phyloP scores from a whole-genome alignment of 2,888 invertebrate genomes.

The Dastarcus helophoroides region DNA sequence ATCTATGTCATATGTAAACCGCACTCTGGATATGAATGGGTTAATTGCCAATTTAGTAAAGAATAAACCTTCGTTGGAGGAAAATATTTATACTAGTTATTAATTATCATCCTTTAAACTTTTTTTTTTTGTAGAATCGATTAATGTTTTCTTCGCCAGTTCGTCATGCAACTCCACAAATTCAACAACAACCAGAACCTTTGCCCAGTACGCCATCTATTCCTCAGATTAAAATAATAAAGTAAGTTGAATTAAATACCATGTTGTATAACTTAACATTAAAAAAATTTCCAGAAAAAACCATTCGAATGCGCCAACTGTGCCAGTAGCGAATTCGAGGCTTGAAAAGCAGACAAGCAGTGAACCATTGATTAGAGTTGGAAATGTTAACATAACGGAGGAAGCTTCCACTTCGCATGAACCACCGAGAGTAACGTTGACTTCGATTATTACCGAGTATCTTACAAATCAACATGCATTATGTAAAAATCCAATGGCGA shows the following conservation, averaged over 20 bases:
- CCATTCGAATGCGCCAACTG: conserved; percentile 9
- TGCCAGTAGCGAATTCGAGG: conserved; percentile 26
- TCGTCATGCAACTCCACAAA: conserved; percentile 2
- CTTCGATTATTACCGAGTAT: conserved; percentile 93
- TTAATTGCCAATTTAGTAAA: too few species aligned
- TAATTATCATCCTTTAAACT: not conserved
- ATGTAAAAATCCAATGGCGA: conserved; percentile 95
- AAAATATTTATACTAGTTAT: too few species aligned
- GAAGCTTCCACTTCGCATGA: conserved; percentile 23
- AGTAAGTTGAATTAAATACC: conserved; percentile 6
- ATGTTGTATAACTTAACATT: conserved; percentile 1
- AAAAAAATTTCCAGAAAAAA: conserved; percentile 6
- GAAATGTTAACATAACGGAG: conserved; percentile 17
- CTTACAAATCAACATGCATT: conserved; percentile 95
- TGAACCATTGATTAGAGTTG: conserved; percentile 25
- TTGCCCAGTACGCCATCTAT: conserved; percentile 2
- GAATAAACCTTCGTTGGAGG: too few species aligned
- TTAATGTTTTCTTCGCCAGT: conserved; percentile 10
- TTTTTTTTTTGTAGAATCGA: conserved; percentile 7
- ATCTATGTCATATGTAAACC: too few species aligned
- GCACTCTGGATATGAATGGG: too few species aligned
- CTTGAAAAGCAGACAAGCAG: conserved; percentile 43
- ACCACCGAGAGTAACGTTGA: conserved; percentile 53
- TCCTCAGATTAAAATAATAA: conserved; percentile 9
- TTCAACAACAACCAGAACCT: not conserved